Base-by-base conservation (phyloP, 2,113 vertebrate genomes). In the Muntiacus reevesi region DNA sequence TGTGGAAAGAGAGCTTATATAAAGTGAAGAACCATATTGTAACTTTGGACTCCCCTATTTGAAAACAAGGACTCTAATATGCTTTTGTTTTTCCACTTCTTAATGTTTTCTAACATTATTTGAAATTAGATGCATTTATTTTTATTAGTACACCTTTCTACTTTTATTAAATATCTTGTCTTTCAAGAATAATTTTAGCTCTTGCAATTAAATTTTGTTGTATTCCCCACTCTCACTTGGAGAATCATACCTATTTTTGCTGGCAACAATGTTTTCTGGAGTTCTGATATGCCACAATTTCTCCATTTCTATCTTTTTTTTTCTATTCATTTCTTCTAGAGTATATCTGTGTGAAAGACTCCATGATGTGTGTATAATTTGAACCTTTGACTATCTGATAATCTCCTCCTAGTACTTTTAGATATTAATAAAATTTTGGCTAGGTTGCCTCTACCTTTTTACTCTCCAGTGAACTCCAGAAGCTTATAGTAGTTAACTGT, bases 101-200 rank as follows among this genome's bases (percentile, higher is more conserved):
- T 83, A 89, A 71, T 87, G 79, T 94, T 89, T 97, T 93, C 76
- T 82, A 95, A 81, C 52, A 23, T 91, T 40, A 86, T 82, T 52
- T 95, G 40, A 91, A 95, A 86, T 94, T 54, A 62, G 23, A 55
- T 87, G 78, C 7, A 74, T 78, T 16, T 27, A 71, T 60, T 87
- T 94, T 90, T 71, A 92, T 78, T 92, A 83, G 94, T 81, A 76
- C 17, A 57, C 81, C 78, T 85, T 74, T 30, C 60, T 57, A 57
- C 82, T 97, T 52, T 89, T 94, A 95, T 59, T 95, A 89, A 94
- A 47, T 81, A 78, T 86, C 52, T 57, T 95, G 33, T 81, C 91
- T 94, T 97, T 92, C 11, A 67, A 89, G 47, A 92, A 54, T 92
- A 92, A 62, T 59, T 94, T 92, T 89, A 50, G 30, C 40, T 89